These are phyloP conservation scores for Echinometra lucunter DNA, from an alignment of 53 echinoderm and acorn worm genomes.

Conservation along the genomic window DNA sequence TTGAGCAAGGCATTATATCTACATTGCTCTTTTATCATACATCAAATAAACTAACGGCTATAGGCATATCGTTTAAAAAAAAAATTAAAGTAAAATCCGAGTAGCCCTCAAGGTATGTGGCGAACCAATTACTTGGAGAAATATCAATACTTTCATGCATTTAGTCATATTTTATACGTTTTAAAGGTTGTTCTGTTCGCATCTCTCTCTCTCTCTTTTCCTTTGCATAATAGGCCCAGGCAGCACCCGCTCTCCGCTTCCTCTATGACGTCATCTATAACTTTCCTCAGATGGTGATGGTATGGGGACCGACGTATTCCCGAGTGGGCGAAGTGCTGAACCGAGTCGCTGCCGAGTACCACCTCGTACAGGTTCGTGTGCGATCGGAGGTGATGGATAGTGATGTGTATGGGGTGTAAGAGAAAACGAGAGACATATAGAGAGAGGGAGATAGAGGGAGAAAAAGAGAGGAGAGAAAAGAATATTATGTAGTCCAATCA, in stretches of 20 bases:
- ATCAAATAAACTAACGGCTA: too few species aligned
- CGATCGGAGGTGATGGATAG: neutral
- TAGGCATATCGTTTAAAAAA: too few species aligned
- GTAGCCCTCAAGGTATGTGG: too few species aligned
- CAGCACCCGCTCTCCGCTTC: slow-evolving; percentile 63
- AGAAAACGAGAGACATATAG: neutral
- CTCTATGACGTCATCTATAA: slow-evolving; percentile 86
- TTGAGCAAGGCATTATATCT: too few species aligned
- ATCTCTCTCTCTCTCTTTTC: neutral
- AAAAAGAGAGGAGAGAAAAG: neutral
- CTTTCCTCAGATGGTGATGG: slow-evolving; percentile 75
- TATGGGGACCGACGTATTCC: slow-evolving; percentile 83
- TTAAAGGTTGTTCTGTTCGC: neutral
- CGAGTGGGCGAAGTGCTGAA: slow-evolving; percentile 76
- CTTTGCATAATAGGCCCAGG: neutral
- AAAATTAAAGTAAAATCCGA: too few species aligned
- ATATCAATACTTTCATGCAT: too few species aligned
- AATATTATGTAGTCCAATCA: too few species aligned
- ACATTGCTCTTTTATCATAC: too few species aligned
- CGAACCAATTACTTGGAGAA: too few species aligned
- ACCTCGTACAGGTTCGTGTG: slow-evolving; percentile 77
- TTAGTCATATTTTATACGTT: too few species aligned
- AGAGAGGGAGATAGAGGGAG: neutral
- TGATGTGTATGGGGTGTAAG: neutral
- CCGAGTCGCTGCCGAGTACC: slow-evolving; percentile 76